These are phyloP conservation scores for Lacanobia oleracea DNA, from an alignment of 2,888 invertebrate species.

Conservation along the genomic window DNA sequence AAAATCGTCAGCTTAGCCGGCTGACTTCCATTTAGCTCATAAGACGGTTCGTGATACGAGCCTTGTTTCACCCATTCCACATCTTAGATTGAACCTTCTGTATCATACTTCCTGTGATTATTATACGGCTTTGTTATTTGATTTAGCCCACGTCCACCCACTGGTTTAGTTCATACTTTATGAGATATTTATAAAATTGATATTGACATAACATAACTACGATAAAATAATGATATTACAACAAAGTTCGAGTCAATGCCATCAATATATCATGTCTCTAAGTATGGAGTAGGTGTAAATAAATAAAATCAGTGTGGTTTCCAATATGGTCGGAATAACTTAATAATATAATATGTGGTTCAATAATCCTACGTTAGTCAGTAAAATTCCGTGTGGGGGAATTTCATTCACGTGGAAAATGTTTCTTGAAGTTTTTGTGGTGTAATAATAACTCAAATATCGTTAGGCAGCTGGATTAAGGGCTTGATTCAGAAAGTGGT, in stretches of 20 bases:
- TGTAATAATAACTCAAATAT: neutral
- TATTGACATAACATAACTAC: slow-evolving; percentile 26
- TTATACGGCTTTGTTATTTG: slow-evolving; percentile 27
- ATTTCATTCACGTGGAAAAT: neutral
- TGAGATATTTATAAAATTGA: slow-evolving; percentile 39
- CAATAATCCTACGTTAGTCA: neutral
- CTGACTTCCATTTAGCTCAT: neutral
- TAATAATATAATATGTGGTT: neutral
- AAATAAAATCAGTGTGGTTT: slow-evolving; percentile 4
- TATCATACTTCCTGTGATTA: neutral
- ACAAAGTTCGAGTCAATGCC: neutral
- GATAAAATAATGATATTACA: slow-evolving; percentile 3
- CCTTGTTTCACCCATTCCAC: too few relatives aligned
- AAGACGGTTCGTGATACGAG: neutral
- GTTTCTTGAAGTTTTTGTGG: neutral
- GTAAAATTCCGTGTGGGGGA: neutral
- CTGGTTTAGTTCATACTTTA: slow-evolving; percentile 12
- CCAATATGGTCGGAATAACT: neutral
- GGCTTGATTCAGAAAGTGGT: too few relatives aligned
- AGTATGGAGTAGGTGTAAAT: neutral
- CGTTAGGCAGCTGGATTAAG: too few relatives aligned
- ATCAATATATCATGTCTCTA: neutral
- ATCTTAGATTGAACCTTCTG: slow-evolving; percentile 28
- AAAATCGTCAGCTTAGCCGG: too few relatives aligned
- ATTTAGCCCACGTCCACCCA: slow-evolving; percentile 30